Base-by-base conservation (phyloP, 2,797 vertebrate genomes). In the Heterohyrax brucei region DNA sequence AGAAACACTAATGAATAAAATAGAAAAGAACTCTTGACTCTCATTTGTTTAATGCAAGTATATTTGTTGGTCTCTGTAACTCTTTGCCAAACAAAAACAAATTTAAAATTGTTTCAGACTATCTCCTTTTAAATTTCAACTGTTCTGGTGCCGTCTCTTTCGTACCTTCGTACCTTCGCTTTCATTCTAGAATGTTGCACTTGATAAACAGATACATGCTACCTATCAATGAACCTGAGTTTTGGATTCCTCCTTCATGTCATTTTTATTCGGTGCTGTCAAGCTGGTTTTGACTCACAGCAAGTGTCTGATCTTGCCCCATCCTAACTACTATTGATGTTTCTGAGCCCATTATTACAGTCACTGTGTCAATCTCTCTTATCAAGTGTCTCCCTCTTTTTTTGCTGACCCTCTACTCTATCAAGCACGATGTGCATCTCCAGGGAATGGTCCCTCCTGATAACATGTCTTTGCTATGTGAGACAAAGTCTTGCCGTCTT, bases 71-170 rank as follows among this genome's bases (percentile, higher is more conserved):
- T 75, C 50, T 88, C 53, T 80, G 61, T 3, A 7, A 4, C 5
- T 90, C 33, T 95, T n/a, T 82, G 44, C 46, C 39, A 77, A 80
- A 62, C 5, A 75, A n/a, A 48, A 80, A 64, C 13, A 64, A 33
- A 66, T 73, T 90, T 77, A 48, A 89, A 91, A 28, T 72, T 81
- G 61, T 81, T 64, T 86, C 30, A 89, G 33, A 50, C 46, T 85
- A 84, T 28, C 14, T 12, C 77, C 59, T 85, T 86, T 88, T 59
- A 77, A n/a, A 89, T 84, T 81, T 92, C 33, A 76, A 68, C 10
- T 8, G 6, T 28, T 46, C 21, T 1, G 1, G 10, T 86, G 30
- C 7, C 77, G 56, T 70, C 5, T 88, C 56, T 56, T 59, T 1
- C 28, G 4, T 77, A 3, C 14, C 14, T 59, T 1, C 28, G 4